These are phyloP conservation scores for Python bivittatus DNA, from an alignment of 2,113 vertebrate genomes.

Conservation along the genomic window DNA sequence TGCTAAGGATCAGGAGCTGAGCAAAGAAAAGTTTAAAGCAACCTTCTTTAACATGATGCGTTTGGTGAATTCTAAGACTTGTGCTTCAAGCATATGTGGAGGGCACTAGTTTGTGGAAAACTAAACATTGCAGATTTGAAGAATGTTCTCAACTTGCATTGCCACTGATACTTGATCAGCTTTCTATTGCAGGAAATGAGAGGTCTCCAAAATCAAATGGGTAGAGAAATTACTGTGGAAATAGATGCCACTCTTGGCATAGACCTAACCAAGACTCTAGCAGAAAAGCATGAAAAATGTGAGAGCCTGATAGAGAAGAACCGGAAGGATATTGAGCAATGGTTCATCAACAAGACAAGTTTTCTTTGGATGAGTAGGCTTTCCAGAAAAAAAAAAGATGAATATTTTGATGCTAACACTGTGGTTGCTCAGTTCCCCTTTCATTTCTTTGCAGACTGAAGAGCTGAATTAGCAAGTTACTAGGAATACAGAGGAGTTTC, in stretches of 20 bases:
- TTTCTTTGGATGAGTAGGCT: rapidly evolving
- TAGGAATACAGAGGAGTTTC: slow-evolving; percentile 83
- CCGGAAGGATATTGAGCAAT: slow-evolving; percentile 81
- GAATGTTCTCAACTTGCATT: background rate
- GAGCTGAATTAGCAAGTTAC: slow-evolving; percentile 84
- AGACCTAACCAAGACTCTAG: slow-evolving; percentile 73
- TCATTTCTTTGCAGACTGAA: slow-evolving; percentile 72
- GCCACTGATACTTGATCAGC: background rate
- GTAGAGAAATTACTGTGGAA: slow-evolving; percentile 77
- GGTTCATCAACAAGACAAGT: slow-evolving; percentile 85
- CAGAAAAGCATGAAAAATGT: slow-evolving; percentile 84
- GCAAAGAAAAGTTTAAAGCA: background rate
- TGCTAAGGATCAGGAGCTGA: too few relatives aligned
- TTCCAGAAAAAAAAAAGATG: background rate
- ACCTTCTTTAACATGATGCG: background rate
- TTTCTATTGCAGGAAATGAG: slow-evolving; percentile 62
- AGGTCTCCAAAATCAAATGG: slow-evolving; percentile 69
- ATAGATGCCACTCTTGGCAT: slow-evolving; percentile 67
- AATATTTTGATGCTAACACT: background rate
- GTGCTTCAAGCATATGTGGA: background rate
- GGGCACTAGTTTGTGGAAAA: background rate
- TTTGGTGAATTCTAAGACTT: background rate
- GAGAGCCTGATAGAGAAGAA: slow-evolving; percentile 86
- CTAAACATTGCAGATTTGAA: background rate
- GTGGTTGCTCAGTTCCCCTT: too few relatives aligned